A percentile compares a stretch with the other conserved stretches of the same genome.
phyloP scores from a whole-genome alignment of 2,113 vertebrate species.

The Corvus hawaiiensis region DNA sequence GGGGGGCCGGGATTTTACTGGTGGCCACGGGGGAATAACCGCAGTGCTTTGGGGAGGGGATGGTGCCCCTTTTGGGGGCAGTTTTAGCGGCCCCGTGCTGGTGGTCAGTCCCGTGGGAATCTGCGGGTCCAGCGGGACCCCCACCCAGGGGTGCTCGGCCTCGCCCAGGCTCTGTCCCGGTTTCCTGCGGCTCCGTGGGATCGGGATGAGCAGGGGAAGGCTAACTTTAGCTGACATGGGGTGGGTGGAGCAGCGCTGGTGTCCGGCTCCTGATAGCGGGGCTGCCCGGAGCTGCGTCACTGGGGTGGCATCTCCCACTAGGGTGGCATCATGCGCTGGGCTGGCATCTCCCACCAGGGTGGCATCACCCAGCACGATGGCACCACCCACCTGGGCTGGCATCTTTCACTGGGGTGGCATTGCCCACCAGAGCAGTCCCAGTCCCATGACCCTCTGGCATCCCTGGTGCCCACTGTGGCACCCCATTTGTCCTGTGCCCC shows the following conservation, averaged over 20 bases:
- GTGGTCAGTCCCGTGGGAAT: neutral
- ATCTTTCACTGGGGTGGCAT: neutral
- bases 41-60: neutral
- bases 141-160: neutral
- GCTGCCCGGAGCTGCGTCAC: neutral
- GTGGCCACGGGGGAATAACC: neutral
- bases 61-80: neutral
- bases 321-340: neutral
- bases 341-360: neutral
- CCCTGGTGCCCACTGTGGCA: neutral
- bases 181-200: neutral
- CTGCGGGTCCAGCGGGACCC: neutral
- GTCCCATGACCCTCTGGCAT: too few relatives aligned
- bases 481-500: accelerated
- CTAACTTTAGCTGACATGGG: neutral
- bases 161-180: neutral
- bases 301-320: neutral
- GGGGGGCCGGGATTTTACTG: neutral
- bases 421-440: too few relatives aligned
- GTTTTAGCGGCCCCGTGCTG: neutral
- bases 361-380: neutral
- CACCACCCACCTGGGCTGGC: neutral
- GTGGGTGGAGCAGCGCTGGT: neutral
- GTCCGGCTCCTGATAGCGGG: neutral
- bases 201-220: neutral